Base-by-base conservation (phyloP, 2,113 vertebrate genomes). In the Hucho hucho region DNA sequence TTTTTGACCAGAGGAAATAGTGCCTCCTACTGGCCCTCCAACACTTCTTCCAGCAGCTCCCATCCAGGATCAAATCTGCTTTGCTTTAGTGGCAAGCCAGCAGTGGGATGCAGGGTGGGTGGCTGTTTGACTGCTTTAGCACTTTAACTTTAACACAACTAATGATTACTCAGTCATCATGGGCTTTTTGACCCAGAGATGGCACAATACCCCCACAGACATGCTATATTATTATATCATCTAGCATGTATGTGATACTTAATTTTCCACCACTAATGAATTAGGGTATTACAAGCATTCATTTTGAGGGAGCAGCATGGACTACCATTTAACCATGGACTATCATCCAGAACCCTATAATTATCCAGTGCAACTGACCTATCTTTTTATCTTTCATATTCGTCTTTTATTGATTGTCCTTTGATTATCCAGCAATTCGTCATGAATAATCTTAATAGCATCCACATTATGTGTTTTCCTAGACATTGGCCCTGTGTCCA, bases 401-500 rank as follows among this genome's bases (percentile, higher is more conserved):
- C 11, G 0, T 22, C 9, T 29, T 53, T 28, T 26, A 22, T 32
- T 6, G 25, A 58, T 49, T 9, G 28, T 6, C 58, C 63, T 22
- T 69, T 70, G 47, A 73, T 69, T 22, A 12, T 43, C 66, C 29
- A 9, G 28, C 14, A 18, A 32, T n/a, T 75, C 78, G 73, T 79
- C 18, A 73, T 75, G 18, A 69, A 4, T 61, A 22, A 80, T 65
- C 73, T 13, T 28, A 26, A 56, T 1, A 43, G 2, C n/a, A n/a
- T 72, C 25, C 43, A 64, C 9, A 26, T 43, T 28, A 49, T 70
- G 24, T 79, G 74, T 46, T 70, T 68, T 64, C 4, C 1, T 91
- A 98, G 97, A 96, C 37, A 94, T 98, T 5, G 96, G 96, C 28
- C 96, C 96, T 0, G 95, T 95, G 77, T 97, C 93, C 74, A 94